phyloP scores from a whole-genome alignment of 2,888 invertebrate genomes.

The Cerceris ruficornis region DNA sequence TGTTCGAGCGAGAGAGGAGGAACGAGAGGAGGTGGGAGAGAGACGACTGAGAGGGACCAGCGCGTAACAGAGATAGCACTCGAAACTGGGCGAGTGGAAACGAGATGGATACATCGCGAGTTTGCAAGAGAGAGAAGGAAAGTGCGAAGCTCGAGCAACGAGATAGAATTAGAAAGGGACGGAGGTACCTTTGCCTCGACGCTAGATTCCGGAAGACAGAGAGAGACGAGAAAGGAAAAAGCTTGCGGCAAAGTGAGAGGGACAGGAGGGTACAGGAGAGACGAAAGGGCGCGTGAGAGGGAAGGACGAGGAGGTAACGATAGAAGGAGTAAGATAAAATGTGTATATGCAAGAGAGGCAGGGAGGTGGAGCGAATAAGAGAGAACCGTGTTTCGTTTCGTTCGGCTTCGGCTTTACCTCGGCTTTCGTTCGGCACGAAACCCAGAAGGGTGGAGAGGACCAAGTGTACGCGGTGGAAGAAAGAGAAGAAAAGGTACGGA shows the following conservation, averaged over 20 bases:
- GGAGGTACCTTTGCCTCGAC: conserved; percentile 49
- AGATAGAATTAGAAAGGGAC: conserved; percentile 80
- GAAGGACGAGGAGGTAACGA: conserved; percentile 46
- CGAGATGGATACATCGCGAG: conserved; percentile 25
- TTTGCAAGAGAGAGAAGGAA: conserved; percentile 16
- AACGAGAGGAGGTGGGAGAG: conserved; percentile 19
- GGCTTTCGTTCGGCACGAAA: conserved; percentile 69
- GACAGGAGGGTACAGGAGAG: conserved; percentile 30
- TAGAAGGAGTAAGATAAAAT: conserved; percentile 38
- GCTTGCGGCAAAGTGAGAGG: conserved; percentile 33
- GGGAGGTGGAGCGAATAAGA: conserved; percentile 78
- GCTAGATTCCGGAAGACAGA: conserved; percentile 34
- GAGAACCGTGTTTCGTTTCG: conserved; percentile 75
- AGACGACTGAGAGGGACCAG: conserved; percentile 32
- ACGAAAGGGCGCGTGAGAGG: conserved; percentile 33
- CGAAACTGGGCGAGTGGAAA: conserved; percentile 21
- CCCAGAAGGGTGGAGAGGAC: conserved; percentile 58
- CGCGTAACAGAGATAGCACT: conserved; percentile 12
- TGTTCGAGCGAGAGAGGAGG: conserved; percentile 66
- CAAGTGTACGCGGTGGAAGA: conserved; percentile 63
- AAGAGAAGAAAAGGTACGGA: conserved; percentile 61
- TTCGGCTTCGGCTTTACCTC: conserved; percentile 69
- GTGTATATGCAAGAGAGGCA: conserved; percentile 43
- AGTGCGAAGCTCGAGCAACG: conserved; percentile 61
- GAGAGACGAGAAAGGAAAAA: conserved; percentile 55